These are phyloP conservation scores for Anneissia japonica DNA, from an alignment of 35 echinoderm and acorn worm genomes.

Conservation along the genomic window DNA sequence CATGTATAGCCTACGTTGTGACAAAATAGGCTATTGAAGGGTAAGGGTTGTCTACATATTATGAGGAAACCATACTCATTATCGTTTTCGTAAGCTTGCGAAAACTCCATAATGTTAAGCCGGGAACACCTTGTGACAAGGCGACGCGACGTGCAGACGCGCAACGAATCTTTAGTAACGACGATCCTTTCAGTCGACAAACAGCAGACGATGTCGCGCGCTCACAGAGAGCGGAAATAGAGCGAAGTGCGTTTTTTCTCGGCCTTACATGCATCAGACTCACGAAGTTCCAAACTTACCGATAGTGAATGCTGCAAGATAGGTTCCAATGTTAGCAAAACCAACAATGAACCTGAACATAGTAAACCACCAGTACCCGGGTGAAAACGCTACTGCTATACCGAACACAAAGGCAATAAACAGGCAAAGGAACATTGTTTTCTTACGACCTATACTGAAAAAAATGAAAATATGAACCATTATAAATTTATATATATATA, in stretches of 20 bases:
- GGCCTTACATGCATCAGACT: background rate
- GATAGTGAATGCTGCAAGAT: slow-evolving; percentile 12
- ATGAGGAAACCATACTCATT: too few relatives aligned
- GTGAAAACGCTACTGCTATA: background rate
- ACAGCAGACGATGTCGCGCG: too few relatives aligned
- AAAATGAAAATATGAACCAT: background rate
- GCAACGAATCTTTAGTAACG: too few relatives aligned
- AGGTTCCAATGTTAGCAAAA: background rate
- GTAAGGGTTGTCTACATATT: too few relatives aligned
- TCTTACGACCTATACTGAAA: slow-evolving; percentile 17
- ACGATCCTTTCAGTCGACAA: too few relatives aligned
- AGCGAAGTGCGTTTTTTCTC: background rate
- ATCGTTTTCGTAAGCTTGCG: too few relatives aligned
- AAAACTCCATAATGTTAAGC: too few relatives aligned
- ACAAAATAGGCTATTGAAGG: too few relatives aligned
- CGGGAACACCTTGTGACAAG: too few relatives aligned
- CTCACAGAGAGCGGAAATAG: background rate
- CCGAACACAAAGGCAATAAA: background rate
- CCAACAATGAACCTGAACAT: slow-evolving; percentile 13
- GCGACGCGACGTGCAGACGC: too few relatives aligned
- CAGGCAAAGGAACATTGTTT: background rate
- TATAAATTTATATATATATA: too few relatives aligned
- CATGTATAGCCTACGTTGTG: too few relatives aligned
- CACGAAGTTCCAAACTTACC: slow-evolving; percentile 1
- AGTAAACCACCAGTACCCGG: slow-evolving; percentile 20